Evolutionary conservation across 2,113 vertebrate species (phyloP).

Genomic region (Hyperopisus bebe): DNA sequence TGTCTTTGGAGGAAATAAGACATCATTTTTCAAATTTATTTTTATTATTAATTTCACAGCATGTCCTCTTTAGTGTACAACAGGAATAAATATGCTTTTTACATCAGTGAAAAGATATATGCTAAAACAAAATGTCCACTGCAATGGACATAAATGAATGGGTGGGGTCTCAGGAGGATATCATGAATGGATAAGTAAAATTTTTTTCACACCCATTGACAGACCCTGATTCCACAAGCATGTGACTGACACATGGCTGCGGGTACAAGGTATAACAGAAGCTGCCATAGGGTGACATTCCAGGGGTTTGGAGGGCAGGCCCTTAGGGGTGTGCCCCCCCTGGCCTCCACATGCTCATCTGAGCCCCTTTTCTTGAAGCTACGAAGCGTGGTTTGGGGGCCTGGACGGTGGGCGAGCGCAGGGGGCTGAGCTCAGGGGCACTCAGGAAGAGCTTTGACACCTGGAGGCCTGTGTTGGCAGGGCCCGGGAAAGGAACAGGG

Average conservation of each 20-base stretch:
- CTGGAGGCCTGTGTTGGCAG: constrained; percentile 49
- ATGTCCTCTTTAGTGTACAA: too few species aligned
- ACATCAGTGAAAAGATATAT: too few species aligned
- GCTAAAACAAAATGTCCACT: too few species aligned
- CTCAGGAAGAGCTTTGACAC: constrained; percentile 65
- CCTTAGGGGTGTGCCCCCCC: constrained; percentile 65
- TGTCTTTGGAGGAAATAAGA: too few species aligned
- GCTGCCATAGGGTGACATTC: neutral
- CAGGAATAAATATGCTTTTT: too few species aligned
- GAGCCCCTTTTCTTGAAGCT: constrained; percentile 75
- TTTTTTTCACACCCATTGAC: neutral
- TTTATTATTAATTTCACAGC: too few species aligned
- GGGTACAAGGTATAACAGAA: neutral
- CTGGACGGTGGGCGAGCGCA: constrained; percentile 62
- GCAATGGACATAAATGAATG: too few species aligned
- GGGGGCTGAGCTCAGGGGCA: constrained; percentile 59
- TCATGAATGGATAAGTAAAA: neutral
- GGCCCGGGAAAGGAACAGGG: constrained; percentile 45
- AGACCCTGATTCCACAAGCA: neutral
- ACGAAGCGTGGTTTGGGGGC: constrained; percentile 86
- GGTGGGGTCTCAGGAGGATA: too few species aligned
- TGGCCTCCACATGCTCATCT: constrained; percentile 84
- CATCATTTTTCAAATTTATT: too few species aligned
- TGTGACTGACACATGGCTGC: neutral
- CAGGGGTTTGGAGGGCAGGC: neutral